These are phyloP conservation scores for Scolopax mira DNA, from an alignment of 2,113 vertebrate genomes.

Conservation along the genomic window DNA sequence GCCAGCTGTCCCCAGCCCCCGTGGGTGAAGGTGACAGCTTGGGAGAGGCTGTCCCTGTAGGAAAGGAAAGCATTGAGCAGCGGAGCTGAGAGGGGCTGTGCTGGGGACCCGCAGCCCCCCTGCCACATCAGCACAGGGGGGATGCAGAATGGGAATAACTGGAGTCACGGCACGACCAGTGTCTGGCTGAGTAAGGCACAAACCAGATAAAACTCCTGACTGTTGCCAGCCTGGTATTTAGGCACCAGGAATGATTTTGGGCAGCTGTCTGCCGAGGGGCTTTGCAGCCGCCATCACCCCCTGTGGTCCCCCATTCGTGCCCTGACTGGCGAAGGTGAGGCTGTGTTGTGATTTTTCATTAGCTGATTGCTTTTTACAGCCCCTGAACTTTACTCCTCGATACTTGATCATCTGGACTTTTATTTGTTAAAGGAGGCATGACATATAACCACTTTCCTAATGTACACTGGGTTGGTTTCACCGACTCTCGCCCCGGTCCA, in stretches of 20 bases:
- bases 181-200: neutral
- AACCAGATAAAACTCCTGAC: neutral
- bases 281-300: neutral
- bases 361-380: constrained; percentile 30
- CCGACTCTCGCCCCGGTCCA: neutral
- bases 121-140: neutral
- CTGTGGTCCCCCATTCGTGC: neutral
- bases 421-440: constrained; percentile 30
- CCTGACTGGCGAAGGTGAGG: neutral
- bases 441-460: neutral
- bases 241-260: neutral
- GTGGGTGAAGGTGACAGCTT: fast-evolving
- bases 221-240: neutral
- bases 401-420: constrained; percentile 32
- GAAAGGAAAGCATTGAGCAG: neutral
- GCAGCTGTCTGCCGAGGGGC: neutral
- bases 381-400: constrained; percentile 23
- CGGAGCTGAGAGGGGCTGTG: neutral
- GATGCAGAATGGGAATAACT: fast-evolving
- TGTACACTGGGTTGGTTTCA: neutral
- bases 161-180: fast-evolving
- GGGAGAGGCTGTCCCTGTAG: neutral
- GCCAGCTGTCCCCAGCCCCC: neutral
- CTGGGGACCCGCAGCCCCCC: fast-evolving
- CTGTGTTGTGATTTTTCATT: neutral